Base-by-base conservation (phyloP, 1,140 invertebrate genomes). In the Drosophila pectinifera region DNA sequence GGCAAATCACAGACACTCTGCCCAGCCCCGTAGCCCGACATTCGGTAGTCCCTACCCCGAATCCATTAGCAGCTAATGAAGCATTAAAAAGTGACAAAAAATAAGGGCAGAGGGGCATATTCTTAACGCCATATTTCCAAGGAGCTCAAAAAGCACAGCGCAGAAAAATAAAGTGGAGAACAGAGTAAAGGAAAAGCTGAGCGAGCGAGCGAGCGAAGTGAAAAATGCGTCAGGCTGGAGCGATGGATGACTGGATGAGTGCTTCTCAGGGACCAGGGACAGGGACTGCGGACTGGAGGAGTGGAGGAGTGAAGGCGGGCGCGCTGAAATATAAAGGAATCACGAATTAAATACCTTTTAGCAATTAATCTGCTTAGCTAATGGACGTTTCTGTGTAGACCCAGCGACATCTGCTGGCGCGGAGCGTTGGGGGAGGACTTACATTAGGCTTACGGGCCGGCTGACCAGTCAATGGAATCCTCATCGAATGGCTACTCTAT, bases 321-420 rank as follows among this genome's bases (percentile, higher is more conserved):
- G 53, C 46, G 31, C 41, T 49, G 59, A 77, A 83, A 88, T 88
- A 89, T 89, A 88, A 89, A 88, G 88, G 83, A 85, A 77, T 83
- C 80, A 77, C 84, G 83, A 88, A 88, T 88, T 88, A 88, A 88
- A 88, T 88, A 88, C 83, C 83, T 88, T 88, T 88, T 88, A 88
- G 83, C 83, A 88, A 88, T 88, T 88, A 88, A 88, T 88, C 83
- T 88, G 84, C 83, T 88, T 88, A 88, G 83, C 83, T 88, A 88
- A 88, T 88, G 83, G 83, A 88, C 83, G 84, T 80, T 88, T 80
- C 84, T 80, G 82, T 83, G 82, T 58, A 75, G 78, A 86, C 63
- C 69, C 36, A 16, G 36, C 39, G 38, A 48, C 41, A 41, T 57
- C n/a, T 16, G 22, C 10, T 8, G 5, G 39, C 55, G 41, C 10